Conservation (phyloP, 2,797 vertebrate genomes). For the Typhlichthys eigenmanni region DNA sequence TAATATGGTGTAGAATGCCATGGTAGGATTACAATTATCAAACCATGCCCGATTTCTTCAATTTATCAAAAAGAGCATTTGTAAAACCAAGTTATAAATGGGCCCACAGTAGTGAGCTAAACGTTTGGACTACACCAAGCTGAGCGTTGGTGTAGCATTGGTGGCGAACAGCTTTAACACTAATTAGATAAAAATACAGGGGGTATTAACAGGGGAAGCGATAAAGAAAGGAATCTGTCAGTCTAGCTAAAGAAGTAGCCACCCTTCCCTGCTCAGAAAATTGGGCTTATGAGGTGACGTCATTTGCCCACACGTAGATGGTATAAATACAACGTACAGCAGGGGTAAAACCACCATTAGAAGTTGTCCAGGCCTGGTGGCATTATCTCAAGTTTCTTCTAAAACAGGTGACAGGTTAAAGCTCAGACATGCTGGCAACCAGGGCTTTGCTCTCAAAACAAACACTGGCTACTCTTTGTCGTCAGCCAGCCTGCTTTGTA, state of each 20-base stretch:
- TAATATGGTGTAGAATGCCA: too few relatives aligned
- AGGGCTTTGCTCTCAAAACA: slow-evolving; percentile 70
- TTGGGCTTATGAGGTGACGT: slow-evolving; percentile 65
- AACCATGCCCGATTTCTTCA: too few relatives aligned
- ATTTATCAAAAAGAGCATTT: not conserved
- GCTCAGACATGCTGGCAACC: slow-evolving; percentile 69
- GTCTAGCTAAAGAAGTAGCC: slow-evolving; percentile 39
- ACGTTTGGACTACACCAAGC: slow-evolving; percentile 21
- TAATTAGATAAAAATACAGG: slow-evolving; percentile 67
- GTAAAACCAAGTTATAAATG: slow-evolving; percentile 23
- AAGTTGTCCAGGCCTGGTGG: slow-evolving; percentile 36
- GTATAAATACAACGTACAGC: slow-evolving; percentile 57
- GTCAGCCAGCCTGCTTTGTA: slow-evolving; percentile 70
- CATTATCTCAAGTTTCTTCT: slow-evolving; percentile 6
- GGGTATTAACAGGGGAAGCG: slow-evolving; percentile 58
- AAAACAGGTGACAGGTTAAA: slow-evolving; percentile 10
- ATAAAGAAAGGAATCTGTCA: slow-evolving; percentile 49
- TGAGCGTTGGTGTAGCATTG: slow-evolving; percentile 9
- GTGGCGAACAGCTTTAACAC: slow-evolving; percentile 55
- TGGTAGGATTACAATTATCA: too few relatives aligned
- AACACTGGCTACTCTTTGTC: slow-evolving; percentile 56
- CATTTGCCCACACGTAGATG: slow-evolving; percentile 25
- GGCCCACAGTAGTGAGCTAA: slow-evolving; percentile 32
- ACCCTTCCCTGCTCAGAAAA: slow-evolving; percentile 55
- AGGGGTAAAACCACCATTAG: slow-evolving; percentile 13